Evolutionary conservation across 2,113 vertebrate genomes (phyloP).

Genomic region (Coturnix japonica): DNA sequence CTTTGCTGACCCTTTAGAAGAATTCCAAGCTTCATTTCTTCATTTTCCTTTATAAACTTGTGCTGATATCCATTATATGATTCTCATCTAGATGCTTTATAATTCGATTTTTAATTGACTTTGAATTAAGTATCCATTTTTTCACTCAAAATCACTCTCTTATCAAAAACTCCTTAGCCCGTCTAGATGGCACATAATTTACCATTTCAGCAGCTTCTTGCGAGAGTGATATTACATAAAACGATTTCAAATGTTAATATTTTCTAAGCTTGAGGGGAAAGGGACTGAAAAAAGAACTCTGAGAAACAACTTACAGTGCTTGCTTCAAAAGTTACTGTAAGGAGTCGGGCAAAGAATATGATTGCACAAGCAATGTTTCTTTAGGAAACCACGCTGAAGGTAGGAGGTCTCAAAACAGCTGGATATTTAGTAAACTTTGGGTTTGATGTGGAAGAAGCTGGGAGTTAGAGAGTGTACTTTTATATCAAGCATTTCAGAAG

Average conservation of each 20-base stretch:
- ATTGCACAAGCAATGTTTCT: not conserved
- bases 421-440: not conserved
- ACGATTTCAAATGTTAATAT: slow-evolving; percentile 45
- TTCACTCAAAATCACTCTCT: slow-evolving; percentile 53
- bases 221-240: not conserved
- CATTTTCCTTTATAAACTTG: slow-evolving; percentile 53
- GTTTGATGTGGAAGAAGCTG: not conserved
- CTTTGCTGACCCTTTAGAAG: slow-evolving; percentile 48
- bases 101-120: slow-evolving; percentile 68
- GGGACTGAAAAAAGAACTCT: slow-evolving; percentile 8
- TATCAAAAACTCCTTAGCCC: slow-evolving; percentile 50
- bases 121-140: slow-evolving; percentile 60
- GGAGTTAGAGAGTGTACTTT: not conserved
- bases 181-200: slow-evolving; percentile 63
- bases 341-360: not conserved
- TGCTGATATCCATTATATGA: slow-evolving; percentile 48
- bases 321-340: not conserved
- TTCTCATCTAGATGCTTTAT: slow-evolving; percentile 58
- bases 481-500: not conserved
- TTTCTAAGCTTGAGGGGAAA: slow-evolving; percentile 21
- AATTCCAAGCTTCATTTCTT: slow-evolving; percentile 60
- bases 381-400: not conserved
- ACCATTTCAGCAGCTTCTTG: slow-evolving; percentile 56
- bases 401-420: not conserved
- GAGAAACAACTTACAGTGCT: not conserved